Evolutionary conservation across 2,797 vertebrate genomes (phyloP).

Genomic region (Peromyscus melanophrys): DNA sequence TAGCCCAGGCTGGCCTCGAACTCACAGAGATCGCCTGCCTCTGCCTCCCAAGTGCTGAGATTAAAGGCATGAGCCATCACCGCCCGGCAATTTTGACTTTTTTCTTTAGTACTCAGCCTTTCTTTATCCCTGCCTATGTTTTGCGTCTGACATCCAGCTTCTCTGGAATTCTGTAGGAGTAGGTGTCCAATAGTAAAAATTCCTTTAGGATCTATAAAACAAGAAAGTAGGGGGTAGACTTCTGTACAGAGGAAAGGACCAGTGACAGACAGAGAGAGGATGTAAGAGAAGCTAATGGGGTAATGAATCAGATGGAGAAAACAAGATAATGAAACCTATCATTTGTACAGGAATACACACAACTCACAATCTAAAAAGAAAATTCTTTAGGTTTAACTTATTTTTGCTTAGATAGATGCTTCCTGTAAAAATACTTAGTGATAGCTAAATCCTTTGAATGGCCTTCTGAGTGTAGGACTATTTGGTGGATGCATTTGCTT

Average conservation of each 20-base stretch:
- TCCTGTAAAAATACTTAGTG: not conserved
- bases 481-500: not conserved
- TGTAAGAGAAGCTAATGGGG: not conserved
- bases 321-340: not conserved
- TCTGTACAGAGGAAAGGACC: not conserved
- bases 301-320: not conserved
- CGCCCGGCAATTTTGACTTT: not conserved
- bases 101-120: not conserved
- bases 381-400: not conserved
- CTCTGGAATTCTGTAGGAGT: conserved; percentile 24
- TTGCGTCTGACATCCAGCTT: not conserved
- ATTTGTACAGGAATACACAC: not conserved
- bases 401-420: not conserved
- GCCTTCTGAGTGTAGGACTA: not conserved
- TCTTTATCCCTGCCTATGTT: not conserved
- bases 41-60: too few species aligned
- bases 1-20: too few species aligned
- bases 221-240: not conserved
- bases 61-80: too few species aligned
- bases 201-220: not conserved
- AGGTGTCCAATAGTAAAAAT: not conserved
- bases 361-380: not conserved
- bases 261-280: not conserved
- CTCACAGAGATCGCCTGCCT: too few species aligned
- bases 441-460: not conserved